Conservation (phyloP, 2,888 invertebrate species). For the Erebia epiphron region DNA sequence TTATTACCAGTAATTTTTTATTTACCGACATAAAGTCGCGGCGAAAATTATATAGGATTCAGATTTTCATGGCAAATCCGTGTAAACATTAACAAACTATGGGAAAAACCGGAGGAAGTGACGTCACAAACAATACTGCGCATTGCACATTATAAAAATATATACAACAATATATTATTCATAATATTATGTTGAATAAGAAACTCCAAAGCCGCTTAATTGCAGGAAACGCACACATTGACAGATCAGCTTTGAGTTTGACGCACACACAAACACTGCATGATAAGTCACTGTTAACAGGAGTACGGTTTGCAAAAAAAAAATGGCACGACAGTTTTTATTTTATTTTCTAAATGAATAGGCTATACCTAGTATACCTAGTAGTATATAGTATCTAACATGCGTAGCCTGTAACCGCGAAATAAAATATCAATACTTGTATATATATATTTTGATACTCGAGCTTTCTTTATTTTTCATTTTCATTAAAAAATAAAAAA, state of each 20-base stretch:
- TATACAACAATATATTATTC: slow-evolving; percentile 32
- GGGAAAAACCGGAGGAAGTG: slow-evolving; percentile 44
- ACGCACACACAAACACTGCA: slow-evolving; percentile 47
- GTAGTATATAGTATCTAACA: no score
- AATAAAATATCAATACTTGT: no score
- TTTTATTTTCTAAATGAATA: no score
- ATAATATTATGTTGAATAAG: slow-evolving; percentile 44
- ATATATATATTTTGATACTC: no score
- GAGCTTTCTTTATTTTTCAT: no score
- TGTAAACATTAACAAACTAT: slow-evolving; percentile 15
- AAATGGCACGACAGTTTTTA: no score
- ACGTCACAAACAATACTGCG: slow-evolving; percentile 44
- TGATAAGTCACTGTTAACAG: slow-evolving; percentile 47
- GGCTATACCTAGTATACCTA: no score
- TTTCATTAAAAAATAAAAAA: no score
- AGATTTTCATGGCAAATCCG: slow-evolving; percentile 15
- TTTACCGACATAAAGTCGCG: neutral
- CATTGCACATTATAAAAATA: slow-evolving; percentile 24
- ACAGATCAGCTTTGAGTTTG: slow-evolving; percentile 38
- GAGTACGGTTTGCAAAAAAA: slow-evolving; percentile 50
- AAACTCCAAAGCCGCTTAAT: slow-evolving; percentile 58
- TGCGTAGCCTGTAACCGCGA: no score
- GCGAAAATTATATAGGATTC: neutral
- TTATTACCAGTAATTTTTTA: neutral
- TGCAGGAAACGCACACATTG: slow-evolving; percentile 60